Percentiles rank a stretch among this genome's conserved stretches.
phyloP scores from a whole-genome alignment of 2,113 vertebrate species.

The Megaceryle maxima region DNA sequence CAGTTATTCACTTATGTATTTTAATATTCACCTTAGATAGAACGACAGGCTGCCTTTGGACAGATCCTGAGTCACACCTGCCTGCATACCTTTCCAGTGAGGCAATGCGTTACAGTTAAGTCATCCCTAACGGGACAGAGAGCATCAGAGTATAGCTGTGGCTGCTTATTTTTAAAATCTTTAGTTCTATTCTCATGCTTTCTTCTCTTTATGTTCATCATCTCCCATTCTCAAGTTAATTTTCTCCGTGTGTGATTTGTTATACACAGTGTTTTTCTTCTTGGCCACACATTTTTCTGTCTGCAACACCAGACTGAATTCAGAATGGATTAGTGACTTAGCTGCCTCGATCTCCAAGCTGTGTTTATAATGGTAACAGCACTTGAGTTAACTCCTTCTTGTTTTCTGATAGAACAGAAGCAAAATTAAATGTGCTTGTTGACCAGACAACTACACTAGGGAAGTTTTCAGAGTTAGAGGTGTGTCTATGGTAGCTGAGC shows the following conservation, averaged over 20 bases:
- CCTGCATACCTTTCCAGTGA: neutral
- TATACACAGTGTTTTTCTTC: neutral
- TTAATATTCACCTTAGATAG: neutral
- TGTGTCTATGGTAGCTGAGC: neutral
- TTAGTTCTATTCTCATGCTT: neutral
- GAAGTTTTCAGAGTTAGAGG: neutral
- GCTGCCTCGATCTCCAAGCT: neutral
- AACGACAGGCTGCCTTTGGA: neutral
- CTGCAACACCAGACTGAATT: neutral
- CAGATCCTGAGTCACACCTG: neutral
- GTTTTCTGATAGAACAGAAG: conserved; percentile 15
- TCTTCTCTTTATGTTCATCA: neutral
- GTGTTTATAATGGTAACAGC: neutral
- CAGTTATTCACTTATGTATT: neutral
- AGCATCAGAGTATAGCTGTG: neutral
- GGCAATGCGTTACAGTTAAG: neutral
- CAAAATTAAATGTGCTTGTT: neutral
- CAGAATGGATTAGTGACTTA: neutral
- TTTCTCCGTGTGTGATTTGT: neutral
- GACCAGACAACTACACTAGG: neutral
- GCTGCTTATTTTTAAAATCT: neutral
- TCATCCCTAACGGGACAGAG: neutral
- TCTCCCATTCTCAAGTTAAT: neutral
- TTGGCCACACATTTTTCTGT: neutral
- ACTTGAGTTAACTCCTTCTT: conserved; percentile 41